These are phyloP conservation scores for Phenganax stokvisi DNA, from an alignment of 92 coral and sea anemone genomes.

Conservation along the genomic window DNA sequence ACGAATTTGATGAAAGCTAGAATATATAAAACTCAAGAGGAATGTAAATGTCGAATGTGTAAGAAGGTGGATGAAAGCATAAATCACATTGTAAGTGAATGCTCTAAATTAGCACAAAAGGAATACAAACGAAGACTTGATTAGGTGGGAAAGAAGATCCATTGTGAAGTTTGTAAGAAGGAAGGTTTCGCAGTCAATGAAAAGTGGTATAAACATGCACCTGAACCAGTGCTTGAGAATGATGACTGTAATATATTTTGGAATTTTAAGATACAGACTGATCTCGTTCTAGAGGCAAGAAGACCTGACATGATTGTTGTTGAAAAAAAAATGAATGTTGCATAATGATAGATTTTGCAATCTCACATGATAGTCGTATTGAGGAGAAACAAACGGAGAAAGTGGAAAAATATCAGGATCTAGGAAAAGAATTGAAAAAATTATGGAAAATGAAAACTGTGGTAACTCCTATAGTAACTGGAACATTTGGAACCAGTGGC, in stretches of 20 bases:
- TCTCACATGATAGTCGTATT: neutral
- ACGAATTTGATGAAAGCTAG: neutral
- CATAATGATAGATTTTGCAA: neutral
- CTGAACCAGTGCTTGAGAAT: slow-evolving; percentile 7
- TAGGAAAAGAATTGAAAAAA: too few relatives aligned
- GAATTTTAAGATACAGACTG: slow-evolving; percentile 21
- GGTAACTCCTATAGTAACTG: neutral
- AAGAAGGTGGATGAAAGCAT: neutral
- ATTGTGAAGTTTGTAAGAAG: slow-evolving; percentile 30
- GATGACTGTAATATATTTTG: slow-evolving; percentile 2
- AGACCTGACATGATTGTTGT: neutral
- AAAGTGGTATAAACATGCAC: slow-evolving; percentile 29
- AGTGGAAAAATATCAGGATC: neutral
- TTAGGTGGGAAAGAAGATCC: neutral
- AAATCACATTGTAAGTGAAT: slow-evolving; percentile 47
- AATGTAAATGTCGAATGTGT: too few relatives aligned
- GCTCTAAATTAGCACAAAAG: neutral
- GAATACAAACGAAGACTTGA: too few relatives aligned
- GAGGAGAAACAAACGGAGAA: neutral
- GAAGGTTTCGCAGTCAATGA: slow-evolving; percentile 3
- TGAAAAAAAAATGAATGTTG: neutral
- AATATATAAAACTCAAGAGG: too few relatives aligned
- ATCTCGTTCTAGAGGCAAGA: slow-evolving; percentile 15
- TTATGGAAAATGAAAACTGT: neutral
- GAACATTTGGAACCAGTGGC: neutral